These are phyloP conservation scores for Bombus superbus DNA, from an alignment of 1,140 invertebrate genomes.

Conservation along the genomic window DNA sequence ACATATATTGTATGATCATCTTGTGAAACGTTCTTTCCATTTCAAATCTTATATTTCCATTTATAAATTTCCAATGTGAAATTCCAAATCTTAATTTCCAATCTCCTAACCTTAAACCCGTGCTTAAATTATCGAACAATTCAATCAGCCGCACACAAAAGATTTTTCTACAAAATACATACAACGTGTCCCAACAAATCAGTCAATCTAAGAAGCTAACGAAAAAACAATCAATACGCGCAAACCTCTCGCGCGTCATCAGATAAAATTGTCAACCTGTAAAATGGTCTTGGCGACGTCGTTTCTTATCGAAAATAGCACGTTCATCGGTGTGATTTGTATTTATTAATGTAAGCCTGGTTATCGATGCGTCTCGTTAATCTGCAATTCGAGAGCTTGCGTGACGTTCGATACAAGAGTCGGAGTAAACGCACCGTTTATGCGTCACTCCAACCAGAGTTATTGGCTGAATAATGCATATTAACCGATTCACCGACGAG, in stretches of 20 bases:
- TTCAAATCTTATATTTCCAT: too few species aligned
- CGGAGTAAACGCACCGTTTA: slow-evolving; percentile 8
- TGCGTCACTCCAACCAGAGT: neutral
- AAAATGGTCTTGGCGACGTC: too few species aligned
- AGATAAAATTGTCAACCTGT: neutral
- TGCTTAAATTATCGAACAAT: too few species aligned
- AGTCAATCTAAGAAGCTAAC: neutral
- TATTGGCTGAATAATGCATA: slow-evolving; percentile 47
- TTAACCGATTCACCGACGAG: slow-evolving; percentile 27
- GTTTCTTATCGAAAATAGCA: neutral
- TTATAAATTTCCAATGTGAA: too few species aligned
- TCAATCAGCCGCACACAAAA: too few species aligned
- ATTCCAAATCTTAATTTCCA: too few species aligned
- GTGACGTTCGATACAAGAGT: neutral
- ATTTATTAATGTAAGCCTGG: neutral
- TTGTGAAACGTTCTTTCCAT: too few species aligned
- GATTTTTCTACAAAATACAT: too few species aligned
- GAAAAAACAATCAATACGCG: neutral
- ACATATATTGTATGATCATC: too few species aligned
- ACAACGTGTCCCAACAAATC: neutral
- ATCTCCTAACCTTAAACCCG: too few species aligned
- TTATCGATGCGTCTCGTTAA: neutral
- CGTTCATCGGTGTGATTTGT: neutral
- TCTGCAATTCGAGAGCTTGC: neutral
- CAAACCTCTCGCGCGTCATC: neutral